Conservation (phyloP, 64 coral and sea anemone species). For the Porites australiensis region DNA sequence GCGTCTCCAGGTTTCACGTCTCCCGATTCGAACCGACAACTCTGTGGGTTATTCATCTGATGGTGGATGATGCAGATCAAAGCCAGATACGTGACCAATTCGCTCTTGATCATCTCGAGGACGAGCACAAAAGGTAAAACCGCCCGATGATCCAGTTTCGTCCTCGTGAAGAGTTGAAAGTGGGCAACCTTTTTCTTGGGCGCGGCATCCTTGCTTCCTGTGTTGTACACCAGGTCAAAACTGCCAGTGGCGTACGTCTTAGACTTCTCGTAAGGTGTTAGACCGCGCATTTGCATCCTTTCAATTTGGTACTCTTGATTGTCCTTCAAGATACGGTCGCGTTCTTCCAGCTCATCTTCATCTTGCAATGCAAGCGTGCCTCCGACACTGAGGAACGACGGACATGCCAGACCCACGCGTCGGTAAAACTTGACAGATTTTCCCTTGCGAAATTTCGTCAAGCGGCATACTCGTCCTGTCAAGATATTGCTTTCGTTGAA, state of each 20-base stretch:
- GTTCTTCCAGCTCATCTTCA: not conserved
- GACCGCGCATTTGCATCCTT: not conserved
- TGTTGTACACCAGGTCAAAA: not conserved
- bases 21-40: not conserved
- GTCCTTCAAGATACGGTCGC: not conserved
- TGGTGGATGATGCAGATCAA: not conserved
- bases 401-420: not conserved
- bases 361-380: not conserved
- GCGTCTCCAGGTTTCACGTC: not conserved
- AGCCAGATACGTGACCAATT: not conserved
- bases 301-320: not conserved
- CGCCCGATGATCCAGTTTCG: not conserved
- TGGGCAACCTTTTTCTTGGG: not conserved
- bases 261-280: not conserved
- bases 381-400: not conserved
- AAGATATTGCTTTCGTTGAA: not conserved
- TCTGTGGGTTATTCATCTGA: not conserved
- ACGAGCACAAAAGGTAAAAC: not conserved
- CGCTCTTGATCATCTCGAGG: constrained; percentile 2
- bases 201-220: not conserved
- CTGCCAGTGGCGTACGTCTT: not conserved
- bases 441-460: not conserved
- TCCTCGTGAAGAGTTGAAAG: not conserved
- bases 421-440: not conserved
- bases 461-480: not conserved